A percentile compares a stretch with the other conserved stretches of the same genome.
Evolutionary conservation across 2,888 invertebrate genomes (phyloP).

Genomic region (Aelia acuminata): DNA sequence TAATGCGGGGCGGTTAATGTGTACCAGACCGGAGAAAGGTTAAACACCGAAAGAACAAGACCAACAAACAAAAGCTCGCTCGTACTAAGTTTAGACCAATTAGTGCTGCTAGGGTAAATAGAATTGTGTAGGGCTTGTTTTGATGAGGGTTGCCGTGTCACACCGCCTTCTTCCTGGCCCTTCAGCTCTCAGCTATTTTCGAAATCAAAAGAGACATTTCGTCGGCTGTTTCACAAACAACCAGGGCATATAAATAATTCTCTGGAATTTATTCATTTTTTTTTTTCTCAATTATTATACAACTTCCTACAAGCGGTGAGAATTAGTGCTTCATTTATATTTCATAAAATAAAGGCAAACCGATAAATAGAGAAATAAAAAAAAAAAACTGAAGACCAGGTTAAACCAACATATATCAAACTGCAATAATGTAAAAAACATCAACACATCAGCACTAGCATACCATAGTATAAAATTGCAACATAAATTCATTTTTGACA

Average conservation of each 20-base stretch:
- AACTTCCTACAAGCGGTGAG: no score
- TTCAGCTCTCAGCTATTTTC: background rate
- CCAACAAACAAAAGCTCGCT: slow-evolving; percentile 32
- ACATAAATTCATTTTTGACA: no score
- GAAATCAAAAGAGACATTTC: background rate
- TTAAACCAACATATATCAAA: no score
- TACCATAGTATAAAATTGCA: no score
- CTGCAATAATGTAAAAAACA: no score
- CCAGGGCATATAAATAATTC: background rate
- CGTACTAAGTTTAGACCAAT: slow-evolving; percentile 36
- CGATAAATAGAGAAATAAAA: no score
- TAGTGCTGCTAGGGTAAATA: slow-evolving; percentile 35
- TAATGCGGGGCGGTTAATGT: background rate
- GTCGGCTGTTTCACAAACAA: background rate
- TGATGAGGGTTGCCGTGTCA: background rate
- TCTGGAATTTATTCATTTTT: background rate
- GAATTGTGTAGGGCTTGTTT: slow-evolving; percentile 33
- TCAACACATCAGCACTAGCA: no score
- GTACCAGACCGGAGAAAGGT: background rate
- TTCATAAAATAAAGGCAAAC: no score
- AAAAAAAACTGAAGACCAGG: no score
- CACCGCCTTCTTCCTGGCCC: background rate
- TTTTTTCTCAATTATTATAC: no score
- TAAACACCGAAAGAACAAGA: slow-evolving; percentile 16
- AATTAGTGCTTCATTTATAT: no score